Percentiles rank a stretch among this genome's conserved stretches.
Conservation (phyloP, 2,797 vertebrate species). For the Sylvia borin region DNA sequence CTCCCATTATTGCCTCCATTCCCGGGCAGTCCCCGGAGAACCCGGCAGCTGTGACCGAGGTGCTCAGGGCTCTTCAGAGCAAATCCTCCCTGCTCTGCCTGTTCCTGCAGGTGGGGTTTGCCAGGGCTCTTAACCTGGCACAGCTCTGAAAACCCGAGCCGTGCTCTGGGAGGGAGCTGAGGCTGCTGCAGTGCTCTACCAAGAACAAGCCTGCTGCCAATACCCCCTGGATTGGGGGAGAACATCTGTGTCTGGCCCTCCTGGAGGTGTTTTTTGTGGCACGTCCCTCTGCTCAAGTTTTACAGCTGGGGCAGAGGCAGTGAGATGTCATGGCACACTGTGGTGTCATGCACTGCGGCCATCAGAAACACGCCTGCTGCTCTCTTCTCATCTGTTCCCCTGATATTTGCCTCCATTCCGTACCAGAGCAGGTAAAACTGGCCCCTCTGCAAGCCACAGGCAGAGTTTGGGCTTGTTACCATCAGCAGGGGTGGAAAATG, state of each 20-base stretch:
- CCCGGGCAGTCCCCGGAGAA: background rate
- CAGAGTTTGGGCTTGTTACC: background rate
- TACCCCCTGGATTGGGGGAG: rapidly evolving
- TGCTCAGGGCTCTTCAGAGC: background rate
- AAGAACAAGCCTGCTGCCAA: background rate
- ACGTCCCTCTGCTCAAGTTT: background rate
- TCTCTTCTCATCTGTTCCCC: background rate
- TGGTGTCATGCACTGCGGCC: background rate
- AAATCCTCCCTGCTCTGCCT: background rate
- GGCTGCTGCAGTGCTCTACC: background rate
- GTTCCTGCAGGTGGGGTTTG: rapidly evolving
- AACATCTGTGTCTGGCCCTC: background rate
- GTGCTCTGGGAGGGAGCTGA: background rate
- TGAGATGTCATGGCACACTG: rapidly evolving
- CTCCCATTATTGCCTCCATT: background rate
- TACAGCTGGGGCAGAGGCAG: background rate
- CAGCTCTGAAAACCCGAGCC: background rate
- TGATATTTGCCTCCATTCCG: background rate
- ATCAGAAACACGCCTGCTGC: background rate
- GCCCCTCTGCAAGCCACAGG: background rate
- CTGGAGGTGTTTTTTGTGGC: background rate
- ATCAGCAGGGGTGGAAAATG: background rate
- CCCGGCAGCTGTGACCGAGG: background rate
- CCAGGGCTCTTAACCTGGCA: background rate
- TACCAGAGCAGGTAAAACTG: background rate